A percentile compares a stretch with the other conserved stretches of the same genome.
Evolutionary conservation across 2,888 invertebrate genomes (phyloP).

Genomic region (Agrilus cyanescens): DNA sequence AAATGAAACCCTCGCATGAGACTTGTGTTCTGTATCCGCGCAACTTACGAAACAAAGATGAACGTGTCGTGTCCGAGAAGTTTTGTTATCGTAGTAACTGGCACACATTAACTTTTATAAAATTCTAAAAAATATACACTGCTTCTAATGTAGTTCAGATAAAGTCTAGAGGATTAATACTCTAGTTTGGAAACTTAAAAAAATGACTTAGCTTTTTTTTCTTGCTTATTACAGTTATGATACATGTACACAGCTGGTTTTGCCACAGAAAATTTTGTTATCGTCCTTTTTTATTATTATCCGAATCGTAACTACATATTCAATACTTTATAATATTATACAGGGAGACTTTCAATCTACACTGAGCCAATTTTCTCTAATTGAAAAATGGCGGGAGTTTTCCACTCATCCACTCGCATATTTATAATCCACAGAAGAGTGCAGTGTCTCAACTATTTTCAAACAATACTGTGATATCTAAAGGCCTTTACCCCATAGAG

Average conservation of each 20-base stretch:
- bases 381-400: no score
- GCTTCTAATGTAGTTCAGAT: constrained; percentile 6
- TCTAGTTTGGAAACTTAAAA: constrained; percentile 9
- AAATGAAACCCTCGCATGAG: no score
- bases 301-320: not conserved
- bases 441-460: no score
- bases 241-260: not conserved
- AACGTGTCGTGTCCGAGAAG: no score
- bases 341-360: not conserved
- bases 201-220: constrained; percentile 11
- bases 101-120: constrained; percentile 6
- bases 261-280: not conserved
- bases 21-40: no score
- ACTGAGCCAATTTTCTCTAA: no score
- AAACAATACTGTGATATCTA: no score
- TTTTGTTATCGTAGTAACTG: no score
- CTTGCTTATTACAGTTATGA: constrained; percentile 1
- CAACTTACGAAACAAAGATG: no score
- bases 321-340: not conserved
- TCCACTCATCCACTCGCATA: no score
- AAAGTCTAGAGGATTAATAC: constrained; percentile 5
- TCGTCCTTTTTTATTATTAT: not conserved
- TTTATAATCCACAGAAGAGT: no score
- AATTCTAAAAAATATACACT: constrained; percentile 10
- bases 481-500: no score